Evolutionary conservation across 2,113 vertebrate species (phyloP).

Genomic region (Hippotragus niger): DNA sequence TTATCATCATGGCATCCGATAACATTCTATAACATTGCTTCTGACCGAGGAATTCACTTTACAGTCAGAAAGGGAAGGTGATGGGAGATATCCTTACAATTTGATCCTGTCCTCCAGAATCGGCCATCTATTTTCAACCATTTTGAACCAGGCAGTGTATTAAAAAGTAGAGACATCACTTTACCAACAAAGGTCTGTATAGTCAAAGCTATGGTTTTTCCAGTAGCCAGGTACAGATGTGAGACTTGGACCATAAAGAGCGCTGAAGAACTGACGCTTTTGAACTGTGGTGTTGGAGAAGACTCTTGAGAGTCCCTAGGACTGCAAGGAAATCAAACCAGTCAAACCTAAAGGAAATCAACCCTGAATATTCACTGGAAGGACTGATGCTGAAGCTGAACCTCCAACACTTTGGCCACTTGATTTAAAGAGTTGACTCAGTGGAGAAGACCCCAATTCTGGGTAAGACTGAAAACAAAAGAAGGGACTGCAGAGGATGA

Average conservation of each 20-base stretch:
- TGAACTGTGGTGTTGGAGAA: background rate
- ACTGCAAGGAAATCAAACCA: background rate
- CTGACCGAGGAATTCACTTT: background rate
- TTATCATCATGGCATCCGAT: too few species aligned
- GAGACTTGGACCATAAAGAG: background rate
- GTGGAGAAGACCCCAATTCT: background rate
- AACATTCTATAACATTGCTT: background rate
- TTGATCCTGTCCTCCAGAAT: background rate
- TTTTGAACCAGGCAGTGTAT: background rate
- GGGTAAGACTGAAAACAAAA: background rate
- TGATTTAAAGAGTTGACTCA: background rate
- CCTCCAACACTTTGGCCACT: background rate
- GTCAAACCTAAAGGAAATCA: background rate
- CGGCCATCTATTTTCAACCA: background rate
- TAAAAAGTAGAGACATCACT: background rate
- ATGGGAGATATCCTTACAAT: background rate
- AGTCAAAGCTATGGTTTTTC: background rate
- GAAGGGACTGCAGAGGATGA: background rate
- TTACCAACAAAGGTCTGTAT: background rate
- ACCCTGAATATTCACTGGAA: background rate
- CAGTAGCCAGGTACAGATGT: background rate
- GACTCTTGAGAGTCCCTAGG: background rate
- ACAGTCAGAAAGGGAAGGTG: background rate
- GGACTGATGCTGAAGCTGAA: background rate
- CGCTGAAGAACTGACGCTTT: fast-evolving